Conservation (phyloP, 2,797 vertebrate genomes). For the Benthosema pterotum region DNA sequence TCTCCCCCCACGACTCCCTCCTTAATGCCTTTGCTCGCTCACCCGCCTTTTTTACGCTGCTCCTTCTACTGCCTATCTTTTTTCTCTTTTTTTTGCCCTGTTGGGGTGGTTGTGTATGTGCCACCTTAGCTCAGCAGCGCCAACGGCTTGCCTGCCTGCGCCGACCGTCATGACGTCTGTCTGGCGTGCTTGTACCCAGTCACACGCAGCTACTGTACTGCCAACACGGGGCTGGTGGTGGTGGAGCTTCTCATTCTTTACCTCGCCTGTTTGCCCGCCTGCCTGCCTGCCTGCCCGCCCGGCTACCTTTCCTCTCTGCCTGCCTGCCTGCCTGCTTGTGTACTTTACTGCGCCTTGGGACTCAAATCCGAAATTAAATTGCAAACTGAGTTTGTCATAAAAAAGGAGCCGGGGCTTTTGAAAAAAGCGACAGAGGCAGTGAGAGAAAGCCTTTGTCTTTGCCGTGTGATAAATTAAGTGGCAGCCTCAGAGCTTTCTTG, state of each 20-base stretch:
- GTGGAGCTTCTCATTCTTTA: slow-evolving; percentile 39
- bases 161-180: slow-evolving; percentile 40
- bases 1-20: no score
- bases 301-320: slow-evolving; percentile 49
- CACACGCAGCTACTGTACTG: no score
- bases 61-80: slow-evolving; percentile 50
- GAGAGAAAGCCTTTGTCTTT: slow-evolving; percentile 89
- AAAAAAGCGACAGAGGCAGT: slow-evolving; percentile 84
- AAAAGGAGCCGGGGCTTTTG: slow-evolving; percentile 89
- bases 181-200: no score
- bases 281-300: slow-evolving; percentile 35
- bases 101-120: slow-evolving; percentile 17
- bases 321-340: slow-evolving; percentile 63
- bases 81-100: slow-evolving; percentile 33
- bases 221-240: background rate
- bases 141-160: slow-evolving; percentile 52
- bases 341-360: slow-evolving; percentile 83
- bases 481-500: slow-evolving; percentile 81
- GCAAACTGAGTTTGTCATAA: slow-evolving; percentile 90
- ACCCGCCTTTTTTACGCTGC: slow-evolving; percentile 34
- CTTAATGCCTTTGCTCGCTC: slow-evolving; percentile 5
- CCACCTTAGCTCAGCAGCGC: slow-evolving; percentile 57
- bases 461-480: slow-evolving; percentile 95
- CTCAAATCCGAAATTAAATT: slow-evolving; percentile 92
- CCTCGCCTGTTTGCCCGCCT: slow-evolving; percentile 42